These are phyloP conservation scores for Machimus atricapillus DNA, from an alignment of 2,888 invertebrate species.

Conservation along the genomic window DNA sequence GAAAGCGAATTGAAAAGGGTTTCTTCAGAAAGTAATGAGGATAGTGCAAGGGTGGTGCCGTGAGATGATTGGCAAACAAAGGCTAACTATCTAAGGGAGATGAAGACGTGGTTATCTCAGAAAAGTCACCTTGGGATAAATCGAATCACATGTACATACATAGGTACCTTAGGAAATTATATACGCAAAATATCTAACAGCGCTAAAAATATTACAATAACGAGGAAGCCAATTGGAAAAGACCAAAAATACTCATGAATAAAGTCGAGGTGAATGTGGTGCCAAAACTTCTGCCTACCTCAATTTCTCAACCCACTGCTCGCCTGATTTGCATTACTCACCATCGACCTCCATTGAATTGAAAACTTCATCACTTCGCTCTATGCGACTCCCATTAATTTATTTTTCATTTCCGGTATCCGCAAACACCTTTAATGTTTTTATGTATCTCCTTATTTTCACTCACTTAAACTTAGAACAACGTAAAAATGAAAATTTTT, in stretches of 20 bases:
- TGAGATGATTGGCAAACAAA: background rate
- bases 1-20: background rate
- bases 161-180: background rate
- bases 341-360: conserved; percentile 46
- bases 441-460: background rate
- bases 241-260: background rate
- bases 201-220: background rate
- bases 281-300: conserved; percentile 16
- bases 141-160: background rate
- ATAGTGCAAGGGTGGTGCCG: background rate
- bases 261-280: background rate
- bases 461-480: background rate
- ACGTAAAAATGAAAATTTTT: background rate
- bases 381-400: background rate
- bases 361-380: conserved; percentile 39
- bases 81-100: background rate
- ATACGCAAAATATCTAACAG: background rate
- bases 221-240: background rate
- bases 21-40: background rate
- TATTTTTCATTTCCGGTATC: background rate
- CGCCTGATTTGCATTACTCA: conserved; percentile 39
- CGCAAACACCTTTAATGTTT: background rate
- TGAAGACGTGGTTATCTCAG: background rate
- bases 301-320: background rate
- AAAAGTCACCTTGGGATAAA: conserved; percentile 3